Conservation (phyloP, 2,888 invertebrate species). For the Meiosimyza decipiens region DNA sequence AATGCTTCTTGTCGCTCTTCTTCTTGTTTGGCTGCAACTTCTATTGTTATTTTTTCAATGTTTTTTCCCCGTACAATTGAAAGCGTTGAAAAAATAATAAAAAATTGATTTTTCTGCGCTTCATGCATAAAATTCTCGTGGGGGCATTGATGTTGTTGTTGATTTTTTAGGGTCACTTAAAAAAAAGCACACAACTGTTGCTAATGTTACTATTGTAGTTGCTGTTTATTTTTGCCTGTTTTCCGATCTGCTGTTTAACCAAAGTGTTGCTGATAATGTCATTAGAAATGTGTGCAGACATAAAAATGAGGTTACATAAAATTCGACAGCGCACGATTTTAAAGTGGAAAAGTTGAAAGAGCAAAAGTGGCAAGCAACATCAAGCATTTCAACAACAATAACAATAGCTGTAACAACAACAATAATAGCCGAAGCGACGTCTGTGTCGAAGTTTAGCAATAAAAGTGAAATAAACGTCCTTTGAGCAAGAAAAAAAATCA, state of each 20-base stretch:
- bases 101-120: slow-evolving; percentile 24
- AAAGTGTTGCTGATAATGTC: slow-evolving; percentile 39
- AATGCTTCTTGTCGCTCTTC: neutral
- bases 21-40: neutral
- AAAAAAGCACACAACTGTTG: neutral
- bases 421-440: neutral
- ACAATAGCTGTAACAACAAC: slow-evolving; percentile 5
- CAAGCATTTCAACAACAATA: slow-evolving; percentile 11
- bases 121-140: slow-evolving; percentile 3
- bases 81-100: slow-evolving; percentile 20
- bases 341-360: slow-evolving; percentile 6
- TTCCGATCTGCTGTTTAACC: neutral
- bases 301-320: slow-evolving; percentile 6
- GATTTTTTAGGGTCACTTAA: slow-evolving; percentile 38
- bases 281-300: slow-evolving; percentile 31
- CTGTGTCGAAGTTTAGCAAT: neutral
- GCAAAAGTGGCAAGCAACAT: slow-evolving; percentile 5
- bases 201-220: no score
- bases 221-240: no score
- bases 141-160: slow-evolving; percentile 27
- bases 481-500: neutral
- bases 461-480: slow-evolving; percentile 32
- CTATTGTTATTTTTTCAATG: neutral
- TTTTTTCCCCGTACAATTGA: neutral
- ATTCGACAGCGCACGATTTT: slow-evolving; percentile 19